Percentiles rank a stretch among this genome's conserved stretches.
Evolutionary conservation across 37 sponge, comb jelly and placozoan genomes (phyloP).

Genomic region (Aplysina aerophoba): DNA sequence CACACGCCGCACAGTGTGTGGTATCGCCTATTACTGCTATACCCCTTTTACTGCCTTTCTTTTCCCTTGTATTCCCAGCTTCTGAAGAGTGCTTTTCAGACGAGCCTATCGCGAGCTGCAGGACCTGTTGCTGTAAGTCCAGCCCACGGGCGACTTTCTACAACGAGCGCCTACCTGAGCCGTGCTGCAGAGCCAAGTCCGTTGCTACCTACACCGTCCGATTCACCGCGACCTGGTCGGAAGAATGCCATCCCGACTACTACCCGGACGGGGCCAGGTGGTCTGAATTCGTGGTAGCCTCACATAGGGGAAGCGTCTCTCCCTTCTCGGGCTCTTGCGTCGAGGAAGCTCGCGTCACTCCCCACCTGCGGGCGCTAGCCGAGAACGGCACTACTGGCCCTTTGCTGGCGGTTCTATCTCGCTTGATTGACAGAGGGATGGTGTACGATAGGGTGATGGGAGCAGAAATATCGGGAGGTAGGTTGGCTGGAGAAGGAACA

Average conservation of each 20-base stretch:
- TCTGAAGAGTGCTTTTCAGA: too few species aligned
- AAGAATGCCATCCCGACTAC: conserved; percentile 45
- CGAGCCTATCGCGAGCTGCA: not conserved
- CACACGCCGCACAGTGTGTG: too few species aligned
- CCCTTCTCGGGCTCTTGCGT: not conserved
- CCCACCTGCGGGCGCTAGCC: not conserved
- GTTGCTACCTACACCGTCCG: conserved; percentile 17
- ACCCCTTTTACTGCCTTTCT: too few species aligned
- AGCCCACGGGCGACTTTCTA: conserved; percentile 18
- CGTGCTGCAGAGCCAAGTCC: conserved; percentile 11
- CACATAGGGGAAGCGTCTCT: not conserved
- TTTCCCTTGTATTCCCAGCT: too few species aligned
- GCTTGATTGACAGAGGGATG: not conserved
- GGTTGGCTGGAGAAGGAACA: too few species aligned
- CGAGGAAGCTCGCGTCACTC: not conserved
- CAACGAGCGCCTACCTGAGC: not conserved
- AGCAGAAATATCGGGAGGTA: not conserved
- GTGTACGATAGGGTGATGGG: not conserved
- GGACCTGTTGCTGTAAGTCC: conserved; percentile 38
- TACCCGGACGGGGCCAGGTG: conserved; percentile 19
- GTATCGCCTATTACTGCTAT: too few species aligned
- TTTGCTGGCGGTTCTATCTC: not conserved
- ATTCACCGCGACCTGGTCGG: conserved; percentile 44
- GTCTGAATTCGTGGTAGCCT: conserved; percentile 38
- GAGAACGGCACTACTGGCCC: not conserved